Evolutionary conservation across 2,113 vertebrate genomes (phyloP), one percentile per base, ranked within the genome.

Genomic region (Hippocampus comes): DNA sequence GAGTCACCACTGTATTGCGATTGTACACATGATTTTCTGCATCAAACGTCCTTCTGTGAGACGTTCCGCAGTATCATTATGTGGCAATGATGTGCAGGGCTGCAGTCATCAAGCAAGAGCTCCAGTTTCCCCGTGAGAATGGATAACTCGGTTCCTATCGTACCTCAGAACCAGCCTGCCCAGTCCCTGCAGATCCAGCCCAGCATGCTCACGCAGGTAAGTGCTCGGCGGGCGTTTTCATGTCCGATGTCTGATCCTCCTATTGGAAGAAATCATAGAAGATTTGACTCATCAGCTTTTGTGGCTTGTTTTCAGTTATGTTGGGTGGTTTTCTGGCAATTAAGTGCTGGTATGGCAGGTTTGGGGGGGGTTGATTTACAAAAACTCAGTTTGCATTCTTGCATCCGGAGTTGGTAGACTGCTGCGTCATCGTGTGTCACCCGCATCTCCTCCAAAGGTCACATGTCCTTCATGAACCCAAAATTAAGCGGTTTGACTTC

Each of bases 181-280:
- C 97, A 97, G 84, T 94, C 97, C n/a, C 91, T 99, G 78, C 97
- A 99, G 92, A 94, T 99, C 87, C 97, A 98, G 74, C 95, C 96
- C 43, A 94, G 96, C 78, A 94, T 99, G 82, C 95, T 99, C 1
- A 90, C 97, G 81, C 97, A 99, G 96, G 97, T 99, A 94, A 83
- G 85, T 55, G 1, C 38, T 51, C 46, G n/a, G 20, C 3, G 61
- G 15, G 2, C 68, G 10, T 74, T 4, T 53, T 2, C 11, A 1
- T 67, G 20, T 30, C 6, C 20, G 12, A 21, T 38, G 11, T 21
- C 18, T 7, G 30, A 25, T 23, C 12, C 5, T 57, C 55, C 15
- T 8, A n/a, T n/a, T 18, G 5, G 2, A 27, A 66, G 25, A 48
- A 25, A 48, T 18, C n/a, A 15, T 38, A 9, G 20, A 41, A 2